Evolutionary conservation across 2,113 vertebrate genomes (phyloP).

Genomic region (Pseudopipra pipra): DNA sequence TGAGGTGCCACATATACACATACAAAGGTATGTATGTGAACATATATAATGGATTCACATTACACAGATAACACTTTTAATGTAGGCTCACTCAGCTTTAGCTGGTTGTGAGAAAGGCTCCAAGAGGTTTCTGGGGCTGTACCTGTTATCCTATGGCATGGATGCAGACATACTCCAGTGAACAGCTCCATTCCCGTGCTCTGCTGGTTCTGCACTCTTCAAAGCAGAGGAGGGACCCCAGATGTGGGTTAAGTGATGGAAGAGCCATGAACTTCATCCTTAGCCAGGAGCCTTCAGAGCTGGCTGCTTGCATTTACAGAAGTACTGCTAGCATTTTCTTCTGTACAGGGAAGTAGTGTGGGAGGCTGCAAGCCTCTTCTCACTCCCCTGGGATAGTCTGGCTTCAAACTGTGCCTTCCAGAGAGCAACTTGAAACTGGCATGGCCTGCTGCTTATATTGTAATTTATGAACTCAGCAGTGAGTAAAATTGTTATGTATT

Average conservation of each 20-base stretch:
- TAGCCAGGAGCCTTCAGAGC: background rate
- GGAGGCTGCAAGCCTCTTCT: background rate
- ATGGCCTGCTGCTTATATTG: background rate
- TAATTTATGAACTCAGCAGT: background rate
- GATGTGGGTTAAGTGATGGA: accelerated
- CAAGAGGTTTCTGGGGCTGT: background rate
- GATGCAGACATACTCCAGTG: too few relatives aligned
- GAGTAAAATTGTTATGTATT: background rate
- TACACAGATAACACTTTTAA: background rate
- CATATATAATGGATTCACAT: background rate
- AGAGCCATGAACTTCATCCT: background rate
- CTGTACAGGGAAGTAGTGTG: background rate
- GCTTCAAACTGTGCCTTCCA: background rate
- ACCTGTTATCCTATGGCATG: background rate
- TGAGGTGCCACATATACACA: background rate
- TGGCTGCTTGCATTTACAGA: background rate
- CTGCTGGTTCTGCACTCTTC: background rate
- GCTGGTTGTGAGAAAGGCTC: background rate
- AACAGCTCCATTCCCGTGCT: background rate
- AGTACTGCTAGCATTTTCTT: background rate
- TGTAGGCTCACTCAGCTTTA: background rate
- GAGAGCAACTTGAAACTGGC: background rate
- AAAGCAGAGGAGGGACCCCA: background rate
- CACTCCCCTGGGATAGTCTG: background rate
- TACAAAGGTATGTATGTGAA: background rate